Percentiles rank a stretch among this genome's conserved stretches.
Evolutionary conservation across 2,113 vertebrate genomes (phyloP).

Genomic region (Crotalus viridis): DNA sequence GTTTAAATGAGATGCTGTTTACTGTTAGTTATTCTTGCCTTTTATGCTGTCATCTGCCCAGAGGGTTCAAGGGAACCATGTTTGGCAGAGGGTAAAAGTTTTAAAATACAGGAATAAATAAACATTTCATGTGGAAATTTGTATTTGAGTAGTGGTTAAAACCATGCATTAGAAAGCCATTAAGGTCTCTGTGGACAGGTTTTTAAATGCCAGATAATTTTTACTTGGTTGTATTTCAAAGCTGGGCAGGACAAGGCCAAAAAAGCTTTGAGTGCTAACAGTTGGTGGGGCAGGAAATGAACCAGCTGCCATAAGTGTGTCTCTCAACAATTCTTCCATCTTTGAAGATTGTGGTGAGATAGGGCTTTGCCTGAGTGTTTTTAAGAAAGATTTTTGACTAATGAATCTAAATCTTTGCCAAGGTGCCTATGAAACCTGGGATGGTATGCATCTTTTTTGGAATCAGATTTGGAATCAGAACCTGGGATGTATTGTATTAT

Average conservation of each 20-base stretch:
- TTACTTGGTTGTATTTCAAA: neutral
- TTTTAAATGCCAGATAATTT: neutral
- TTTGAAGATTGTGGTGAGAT: neutral
- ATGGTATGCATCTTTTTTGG: neutral
- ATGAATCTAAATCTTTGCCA: neutral
- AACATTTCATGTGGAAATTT: neutral
- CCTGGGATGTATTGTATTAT: no score
- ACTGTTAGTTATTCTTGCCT: neutral
- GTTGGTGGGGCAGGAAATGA: neutral
- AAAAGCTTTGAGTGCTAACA: neutral
- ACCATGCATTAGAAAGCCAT: slow-evolving; percentile 4
- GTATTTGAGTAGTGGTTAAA: neutral
- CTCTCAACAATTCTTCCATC: neutral
- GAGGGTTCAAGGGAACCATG: neutral
- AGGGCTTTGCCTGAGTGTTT: neutral
- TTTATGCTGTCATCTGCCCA: neutral
- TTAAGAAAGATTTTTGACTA: neutral
- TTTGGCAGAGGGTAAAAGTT: neutral
- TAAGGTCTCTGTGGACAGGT: neutral
- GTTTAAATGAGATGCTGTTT: neutral
- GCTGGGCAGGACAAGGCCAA: neutral
- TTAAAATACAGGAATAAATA: slow-evolving; percentile 15
- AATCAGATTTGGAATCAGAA: no score
- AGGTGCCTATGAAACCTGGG: neutral
- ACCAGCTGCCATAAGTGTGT: neutral